Evolutionary conservation across 2,113 vertebrate genomes (phyloP).

Genomic region (Cryptoleucopteryx plumbea): DNA sequence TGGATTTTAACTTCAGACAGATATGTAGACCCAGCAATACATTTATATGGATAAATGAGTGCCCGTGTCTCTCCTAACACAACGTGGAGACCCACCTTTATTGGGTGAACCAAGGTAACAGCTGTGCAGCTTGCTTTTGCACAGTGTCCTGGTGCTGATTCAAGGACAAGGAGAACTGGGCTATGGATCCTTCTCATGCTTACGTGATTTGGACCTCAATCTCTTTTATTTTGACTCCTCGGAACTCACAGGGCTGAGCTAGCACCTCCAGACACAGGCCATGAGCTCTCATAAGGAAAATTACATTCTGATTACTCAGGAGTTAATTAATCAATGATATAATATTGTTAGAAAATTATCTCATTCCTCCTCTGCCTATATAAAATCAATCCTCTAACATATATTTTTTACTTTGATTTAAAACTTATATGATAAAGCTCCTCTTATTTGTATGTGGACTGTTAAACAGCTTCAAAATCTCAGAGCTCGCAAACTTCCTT

Average conservation of each 20-base stretch:
- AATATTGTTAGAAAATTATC: background rate
- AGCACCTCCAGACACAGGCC: background rate
- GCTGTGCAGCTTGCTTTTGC: background rate
- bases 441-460: background rate
- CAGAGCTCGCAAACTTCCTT: background rate
- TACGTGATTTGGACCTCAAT: background rate
- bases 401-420: background rate
- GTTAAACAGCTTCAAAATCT: background rate
- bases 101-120: background rate
- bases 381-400: background rate
- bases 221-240: background rate
- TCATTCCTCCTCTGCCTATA: background rate
- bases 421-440: background rate
- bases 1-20: background rate
- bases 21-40: background rate
- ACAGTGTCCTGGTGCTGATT: background rate
- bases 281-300: background rate
- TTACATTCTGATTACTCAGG: background rate
- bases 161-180: background rate
- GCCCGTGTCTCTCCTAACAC: background rate
- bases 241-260: background rate
- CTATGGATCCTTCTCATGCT: background rate
- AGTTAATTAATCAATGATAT: background rate
- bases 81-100: background rate
- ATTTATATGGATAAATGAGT: background rate